phyloP scores from a whole-genome alignment of 2,797 vertebrate species.

The Bufotes viridis region DNA sequence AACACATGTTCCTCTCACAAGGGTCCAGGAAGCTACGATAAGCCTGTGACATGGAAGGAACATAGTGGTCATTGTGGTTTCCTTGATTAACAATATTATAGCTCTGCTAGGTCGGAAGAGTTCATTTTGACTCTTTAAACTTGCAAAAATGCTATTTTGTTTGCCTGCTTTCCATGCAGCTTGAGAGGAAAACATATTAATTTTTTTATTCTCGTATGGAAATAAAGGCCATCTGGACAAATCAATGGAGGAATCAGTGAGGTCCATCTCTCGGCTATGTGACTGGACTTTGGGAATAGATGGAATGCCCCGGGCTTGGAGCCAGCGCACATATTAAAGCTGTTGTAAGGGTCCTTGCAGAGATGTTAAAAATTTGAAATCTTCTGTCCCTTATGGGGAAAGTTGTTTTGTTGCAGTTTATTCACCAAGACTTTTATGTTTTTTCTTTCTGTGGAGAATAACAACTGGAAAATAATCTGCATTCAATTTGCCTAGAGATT shows the following conservation, averaged over 20 bases:
- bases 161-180: neutral
- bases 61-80: constrained; percentile 22
- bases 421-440: neutral
- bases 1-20: neutral
- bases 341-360: neutral
- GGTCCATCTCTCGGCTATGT: neutral
- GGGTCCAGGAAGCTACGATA: neutral
- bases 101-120: neutral
- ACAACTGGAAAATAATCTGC: neutral
- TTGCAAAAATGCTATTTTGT: neutral
- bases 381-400: neutral
- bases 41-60: constrained; percentile 10
- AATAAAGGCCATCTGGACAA: constrained; percentile 2
- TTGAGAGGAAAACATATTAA: neutral
- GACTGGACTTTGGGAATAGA: neutral
- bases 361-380: constrained; percentile 3
- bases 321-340: constrained; percentile 3
- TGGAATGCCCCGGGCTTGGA: neutral
- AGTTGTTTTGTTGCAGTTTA: neutral
- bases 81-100: neutral
- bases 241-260: neutral
- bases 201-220: neutral
- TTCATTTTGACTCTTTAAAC: neutral
- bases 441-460: neutral
- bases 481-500: neutral